Percentiles rank a stretch among this genome's conserved stretches.
Conservation (phyloP, 2,888 invertebrate genomes). For the Trachelus stipa region DNA sequence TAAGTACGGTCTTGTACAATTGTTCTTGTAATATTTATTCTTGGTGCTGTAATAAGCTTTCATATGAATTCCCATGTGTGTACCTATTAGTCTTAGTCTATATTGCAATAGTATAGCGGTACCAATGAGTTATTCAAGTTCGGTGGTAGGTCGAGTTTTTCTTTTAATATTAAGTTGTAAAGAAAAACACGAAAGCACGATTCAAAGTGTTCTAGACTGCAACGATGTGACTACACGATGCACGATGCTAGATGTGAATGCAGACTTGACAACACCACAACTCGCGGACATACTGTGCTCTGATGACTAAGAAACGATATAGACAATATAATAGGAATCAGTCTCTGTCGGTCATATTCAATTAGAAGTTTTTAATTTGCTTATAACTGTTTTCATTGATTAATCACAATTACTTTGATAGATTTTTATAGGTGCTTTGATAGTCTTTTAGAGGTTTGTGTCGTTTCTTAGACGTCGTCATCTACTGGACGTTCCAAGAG, state of each 20-base stretch:
- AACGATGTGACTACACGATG: constrained; percentile 33
- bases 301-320: not conserved
- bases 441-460: no score
- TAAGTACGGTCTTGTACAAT: not conserved
- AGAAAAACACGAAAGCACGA: constrained; percentile 38
- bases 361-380: not conserved
- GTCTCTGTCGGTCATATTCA: not conserved
- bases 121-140: constrained; percentile 13
- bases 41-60: not conserved
- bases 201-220: constrained; percentile 23
- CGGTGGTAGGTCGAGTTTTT: constrained; percentile 42
- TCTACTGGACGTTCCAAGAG: not conserved
- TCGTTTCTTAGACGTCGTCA: not conserved
- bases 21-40: not conserved
- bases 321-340: not conserved
- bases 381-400: not conserved
- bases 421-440: not conserved
- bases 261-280: constrained; percentile 37
- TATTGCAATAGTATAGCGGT: not conserved
- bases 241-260: constrained; percentile 51
- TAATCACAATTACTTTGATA: not conserved
- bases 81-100: not conserved
- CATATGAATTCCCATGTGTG: not conserved
- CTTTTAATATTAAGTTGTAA: constrained; percentile 22
- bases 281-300: constrained; percentile 34